Percentiles rank a stretch among this genome's conserved stretches.
Evolutionary conservation across 2,888 invertebrate species (phyloP).

Genomic region (Eupithecia subumbrata): DNA sequence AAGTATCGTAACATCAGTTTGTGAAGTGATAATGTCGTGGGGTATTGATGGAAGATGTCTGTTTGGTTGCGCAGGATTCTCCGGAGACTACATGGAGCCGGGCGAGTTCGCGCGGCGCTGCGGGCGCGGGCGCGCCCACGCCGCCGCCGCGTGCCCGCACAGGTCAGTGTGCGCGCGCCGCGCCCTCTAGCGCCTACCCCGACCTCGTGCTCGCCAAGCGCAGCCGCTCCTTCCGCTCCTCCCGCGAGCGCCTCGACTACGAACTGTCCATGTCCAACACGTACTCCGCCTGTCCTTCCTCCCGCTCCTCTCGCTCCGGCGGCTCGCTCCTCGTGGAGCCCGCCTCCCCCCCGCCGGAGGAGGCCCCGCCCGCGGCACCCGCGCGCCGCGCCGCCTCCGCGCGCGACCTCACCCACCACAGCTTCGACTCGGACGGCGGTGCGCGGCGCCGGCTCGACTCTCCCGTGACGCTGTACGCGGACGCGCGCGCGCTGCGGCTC

Average conservation of each 20-base stretch:
- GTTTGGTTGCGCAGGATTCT: constrained; percentile 63
- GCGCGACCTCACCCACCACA: constrained; percentile 92
- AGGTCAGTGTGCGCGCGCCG: constrained; percentile 64
- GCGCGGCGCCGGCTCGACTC: constrained; percentile 78
- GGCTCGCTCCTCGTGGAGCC: constrained; percentile 68
- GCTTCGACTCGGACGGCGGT: constrained; percentile 88
- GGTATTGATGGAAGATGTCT: background rate
- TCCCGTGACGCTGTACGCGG: constrained; percentile 73
- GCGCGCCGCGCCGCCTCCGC: constrained; percentile 87
- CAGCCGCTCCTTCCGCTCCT: constrained; percentile 74
- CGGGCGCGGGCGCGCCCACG: constrained; percentile 79
- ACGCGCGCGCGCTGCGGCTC: constrained; percentile 65
- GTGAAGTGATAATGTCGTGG: background rate
- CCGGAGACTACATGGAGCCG: constrained; percentile 83
- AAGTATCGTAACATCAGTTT: background rate
- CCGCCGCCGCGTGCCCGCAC: constrained; percentile 77
- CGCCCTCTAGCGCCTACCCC: constrained; percentile 80
- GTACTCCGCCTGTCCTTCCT: constrained; percentile 79
- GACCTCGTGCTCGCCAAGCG: constrained; percentile 76
- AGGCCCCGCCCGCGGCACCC: constrained; percentile 57
- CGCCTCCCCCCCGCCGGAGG: constrained; percentile 47
- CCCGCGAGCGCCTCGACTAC: constrained; percentile 82
- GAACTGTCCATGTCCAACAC: constrained; percentile 84
- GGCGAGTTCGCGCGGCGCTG: constrained; percentile 71
- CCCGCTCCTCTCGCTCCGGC: constrained; percentile 66